These are phyloP conservation scores for Yponomeuta sedellus DNA, from an alignment of 2,888 invertebrate genomes.

Conservation along the genomic window DNA sequence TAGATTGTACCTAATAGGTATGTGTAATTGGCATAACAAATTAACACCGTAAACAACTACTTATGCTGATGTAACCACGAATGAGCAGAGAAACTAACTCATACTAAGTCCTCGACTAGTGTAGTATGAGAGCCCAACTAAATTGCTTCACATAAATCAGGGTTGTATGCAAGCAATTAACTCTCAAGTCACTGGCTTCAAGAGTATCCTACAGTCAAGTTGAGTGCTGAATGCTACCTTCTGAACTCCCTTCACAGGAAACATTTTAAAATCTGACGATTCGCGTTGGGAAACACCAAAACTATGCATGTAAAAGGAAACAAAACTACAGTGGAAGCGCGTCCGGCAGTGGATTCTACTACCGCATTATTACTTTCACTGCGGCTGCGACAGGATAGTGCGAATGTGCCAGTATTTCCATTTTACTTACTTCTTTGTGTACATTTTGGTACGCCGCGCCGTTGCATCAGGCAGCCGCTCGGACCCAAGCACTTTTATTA, in stretches of 20 bases:
- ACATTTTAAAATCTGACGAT: not conserved
- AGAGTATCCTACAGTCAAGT: not conserved
- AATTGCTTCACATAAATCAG: conserved; percentile 37
- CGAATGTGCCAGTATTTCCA: conserved; percentile 4
- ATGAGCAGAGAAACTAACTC: too few relatives aligned
- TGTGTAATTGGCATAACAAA: too few relatives aligned
- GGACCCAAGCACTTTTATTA: conserved; percentile 5
- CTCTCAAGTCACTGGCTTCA: conserved; percentile 18
- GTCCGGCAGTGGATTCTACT: not conserved
- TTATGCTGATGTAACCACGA: too few relatives aligned
- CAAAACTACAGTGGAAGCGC: not conserved
- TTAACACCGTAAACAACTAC: too few relatives aligned
- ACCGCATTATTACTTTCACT: conserved; percentile 1
- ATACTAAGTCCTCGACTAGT: too few relatives aligned
- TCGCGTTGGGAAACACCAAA: not conserved
- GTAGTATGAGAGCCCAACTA: conserved; percentile 18
- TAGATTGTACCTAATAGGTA: too few relatives aligned
- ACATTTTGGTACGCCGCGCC: not conserved
- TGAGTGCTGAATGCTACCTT: not conserved
- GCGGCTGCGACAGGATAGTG: not conserved
- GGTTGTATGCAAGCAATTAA: conserved; percentile 42
- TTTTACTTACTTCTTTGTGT: not conserved
- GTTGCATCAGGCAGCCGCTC: not conserved
- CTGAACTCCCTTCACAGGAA: not conserved
- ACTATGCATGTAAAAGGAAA: not conserved